Base-by-base conservation (phyloP, 2,888 invertebrate species). In the Taenaris catops region DNA sequence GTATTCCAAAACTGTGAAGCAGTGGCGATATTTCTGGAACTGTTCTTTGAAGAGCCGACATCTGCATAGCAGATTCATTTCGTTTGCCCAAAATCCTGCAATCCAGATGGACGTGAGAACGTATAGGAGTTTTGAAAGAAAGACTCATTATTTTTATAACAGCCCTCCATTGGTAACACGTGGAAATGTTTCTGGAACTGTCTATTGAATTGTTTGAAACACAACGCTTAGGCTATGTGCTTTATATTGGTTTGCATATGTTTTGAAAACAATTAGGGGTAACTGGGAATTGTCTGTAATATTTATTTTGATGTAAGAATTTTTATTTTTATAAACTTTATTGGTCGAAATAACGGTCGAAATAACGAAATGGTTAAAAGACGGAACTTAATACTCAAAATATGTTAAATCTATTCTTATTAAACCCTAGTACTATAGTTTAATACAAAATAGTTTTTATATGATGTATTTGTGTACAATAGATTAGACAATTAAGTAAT, bases 21-120 rank as follows among this genome's bases (percentile, higher is more conserved):
- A 39, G 40, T 28, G 28, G 37, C 39, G 55, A 64, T 60, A 60
- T 78, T 75, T 73, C 64, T 75, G 73, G 75, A 75, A 74, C 56
- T 54, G 53, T 56, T 53, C 66, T 71, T 75, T 70, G 68, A 71
- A 64, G 54, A 46, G 53, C 66, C 53, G 52, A 70, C 84, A 84
- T 81, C 72, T 84, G 84, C 78, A 72, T 58, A 53, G 53, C 84
- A 84, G 76, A 81, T 78, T 76, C 67, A 53, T 57, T 53, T 50
- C 53, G 53, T 61, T 70, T 78, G 65, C 69, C 81, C 63, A 79
- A 83, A 84, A 81, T 65, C 58, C 72, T 73, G 74, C 70, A 59
- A 55, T 61, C 66, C 83, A 83, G 63, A 73, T 83, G 83, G 66
- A 72, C 71, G 76, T 80, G 80, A 67, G 78, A 80, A 80, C 67